Conservation (phyloP, 2,113 vertebrate species). For the Alouatta palliata region DNA sequence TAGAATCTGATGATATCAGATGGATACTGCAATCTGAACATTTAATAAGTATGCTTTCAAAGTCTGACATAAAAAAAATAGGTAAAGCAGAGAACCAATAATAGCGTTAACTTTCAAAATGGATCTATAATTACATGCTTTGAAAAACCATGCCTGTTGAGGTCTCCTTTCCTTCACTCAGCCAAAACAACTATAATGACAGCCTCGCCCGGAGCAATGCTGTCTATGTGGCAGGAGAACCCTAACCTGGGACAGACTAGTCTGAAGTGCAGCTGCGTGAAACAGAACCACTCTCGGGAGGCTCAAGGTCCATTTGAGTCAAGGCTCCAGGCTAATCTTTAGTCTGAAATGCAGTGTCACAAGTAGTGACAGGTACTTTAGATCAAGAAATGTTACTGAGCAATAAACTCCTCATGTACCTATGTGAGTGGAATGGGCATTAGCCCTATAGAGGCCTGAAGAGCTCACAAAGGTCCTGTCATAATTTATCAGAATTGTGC, state of each 20-base stretch:
- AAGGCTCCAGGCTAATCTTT: conserved; percentile 19
- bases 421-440: neutral
- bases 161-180: neutral
- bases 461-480: neutral
- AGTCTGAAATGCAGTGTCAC: conserved; percentile 15
- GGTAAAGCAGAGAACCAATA: neutral
- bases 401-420: neutral
- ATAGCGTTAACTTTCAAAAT: neutral
- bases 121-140: neutral
- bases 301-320: neutral
- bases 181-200: neutral
- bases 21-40: neutral
- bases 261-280: neutral
- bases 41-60: neutral
- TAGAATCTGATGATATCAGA: neutral
- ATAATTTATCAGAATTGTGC: neutral
- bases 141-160: neutral
- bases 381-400: conserved; percentile 6
- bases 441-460: neutral
- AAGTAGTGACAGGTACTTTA: conserved; percentile 25
- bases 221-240: neutral
- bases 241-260: neutral
- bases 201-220: neutral
- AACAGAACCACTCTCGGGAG: neutral
- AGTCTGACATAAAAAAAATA: neutral